Conservation (phyloP, 2,113 vertebrate species). For the Fregata magnificens region DNA sequence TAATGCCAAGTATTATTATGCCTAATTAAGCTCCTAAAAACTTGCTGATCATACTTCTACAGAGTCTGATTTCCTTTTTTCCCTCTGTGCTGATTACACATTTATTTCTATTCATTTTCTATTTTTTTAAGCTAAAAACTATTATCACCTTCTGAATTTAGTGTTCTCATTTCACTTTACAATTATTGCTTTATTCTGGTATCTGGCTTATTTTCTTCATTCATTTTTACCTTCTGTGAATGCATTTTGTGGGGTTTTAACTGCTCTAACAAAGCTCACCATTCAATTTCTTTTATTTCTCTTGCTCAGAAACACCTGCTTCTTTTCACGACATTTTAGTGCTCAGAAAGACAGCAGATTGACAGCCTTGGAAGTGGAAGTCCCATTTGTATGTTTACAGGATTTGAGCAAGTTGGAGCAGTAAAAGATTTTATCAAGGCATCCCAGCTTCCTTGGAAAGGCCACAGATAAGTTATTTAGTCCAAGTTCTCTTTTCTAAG, state of each 20-base stretch:
- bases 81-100: background rate
- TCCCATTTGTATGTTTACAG: background rate
- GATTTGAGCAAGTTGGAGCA: background rate
- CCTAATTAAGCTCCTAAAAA: constrained; percentile 18
- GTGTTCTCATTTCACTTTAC: background rate
- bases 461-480: background rate
- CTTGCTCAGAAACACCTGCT: background rate
- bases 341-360: background rate
- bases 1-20: background rate
- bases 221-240: constrained; percentile 3
- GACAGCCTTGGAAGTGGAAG: background rate
- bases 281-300: constrained; percentile 1
- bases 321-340: background rate
- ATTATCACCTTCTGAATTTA: background rate
- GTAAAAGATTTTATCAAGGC: background rate
- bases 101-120: constrained; percentile 23
- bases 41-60: constrained; percentile 16
- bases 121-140: background rate
- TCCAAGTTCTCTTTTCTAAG: background rate
- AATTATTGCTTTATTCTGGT: constrained; percentile 18
- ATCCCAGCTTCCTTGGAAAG: background rate
- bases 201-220: background rate
- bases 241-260: background rate
- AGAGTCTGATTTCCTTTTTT: background rate
- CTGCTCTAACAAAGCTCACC: background rate